phyloP scores from a whole-genome alignment of 1,140 invertebrate genomes.

The Heliconius congener region DNA sequence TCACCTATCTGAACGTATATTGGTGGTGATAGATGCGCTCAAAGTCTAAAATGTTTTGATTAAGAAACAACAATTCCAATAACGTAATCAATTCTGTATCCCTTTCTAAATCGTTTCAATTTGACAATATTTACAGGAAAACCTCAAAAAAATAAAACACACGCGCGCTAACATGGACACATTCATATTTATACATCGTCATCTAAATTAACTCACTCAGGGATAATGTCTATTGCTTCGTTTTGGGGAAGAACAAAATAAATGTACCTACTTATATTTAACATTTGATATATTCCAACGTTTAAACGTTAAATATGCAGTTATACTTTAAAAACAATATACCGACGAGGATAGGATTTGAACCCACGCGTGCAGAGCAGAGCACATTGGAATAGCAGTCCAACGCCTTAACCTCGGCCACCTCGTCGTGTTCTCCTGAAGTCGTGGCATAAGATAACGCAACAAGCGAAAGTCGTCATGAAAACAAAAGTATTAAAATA shows the following conservation, averaged over 20 bases:
- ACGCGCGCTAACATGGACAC: neutral
- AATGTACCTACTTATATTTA: neutral
- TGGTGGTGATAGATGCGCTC: no score
- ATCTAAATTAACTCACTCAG: neutral
- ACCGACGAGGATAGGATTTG: slow-evolving; percentile 64
- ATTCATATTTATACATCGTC: neutral
- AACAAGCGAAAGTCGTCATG: no score
- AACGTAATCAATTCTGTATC: no score
- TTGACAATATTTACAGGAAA: neutral
- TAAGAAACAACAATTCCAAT: no score
- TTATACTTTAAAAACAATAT: neutral
- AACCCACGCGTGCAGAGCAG: slow-evolving; percentile 61
- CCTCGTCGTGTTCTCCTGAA: slow-evolving; percentile 84
- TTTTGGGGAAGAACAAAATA: neutral
- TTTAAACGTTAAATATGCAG: neutral
- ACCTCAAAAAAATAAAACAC: neutral
- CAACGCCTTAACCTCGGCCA: slow-evolving; percentile 95
- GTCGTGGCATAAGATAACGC: no score
- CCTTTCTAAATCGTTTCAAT: no score
- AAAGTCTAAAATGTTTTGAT: no score
- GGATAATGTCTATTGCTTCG: neutral
- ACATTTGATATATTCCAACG: neutral
- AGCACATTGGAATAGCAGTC: slow-evolving; percentile 89
- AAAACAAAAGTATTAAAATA: no score
- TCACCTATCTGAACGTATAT: no score